Evolutionary conservation across 2,888 invertebrate genomes (phyloP), one percentile per base, ranked within the genome.

Genomic region (Byasa hedistus): DNA sequence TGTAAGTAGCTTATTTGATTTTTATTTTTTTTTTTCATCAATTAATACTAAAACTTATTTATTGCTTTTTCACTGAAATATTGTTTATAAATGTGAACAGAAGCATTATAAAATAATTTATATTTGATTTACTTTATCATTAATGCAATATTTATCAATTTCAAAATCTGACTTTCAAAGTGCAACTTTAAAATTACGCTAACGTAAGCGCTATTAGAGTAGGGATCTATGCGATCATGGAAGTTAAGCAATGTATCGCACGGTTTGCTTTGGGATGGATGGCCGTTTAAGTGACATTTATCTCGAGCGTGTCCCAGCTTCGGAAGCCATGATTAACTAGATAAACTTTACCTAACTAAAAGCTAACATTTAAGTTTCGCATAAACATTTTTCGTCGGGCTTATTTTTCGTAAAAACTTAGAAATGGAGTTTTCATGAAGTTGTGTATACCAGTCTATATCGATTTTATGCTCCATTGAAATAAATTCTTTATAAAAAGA

Each of bases 181-280:
- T 60, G 44, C 27, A 59, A 65, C 24, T 65, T 65, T 44, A 27
- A 44, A 22, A 44, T 17, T n/a, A 27, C 22, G 36, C 23, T 58
- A 24, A 56, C 21, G 44, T 60, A 65, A 59, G 39, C 55, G 32
- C 23, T 39, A 32, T 59, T 55, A 55, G 59, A 59, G 22, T 22
- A 54, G 52, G 57, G 56, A 51, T 65, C 32, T 36, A 57, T 61
- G 32, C 61, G 61, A 66, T 66, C 61, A 22, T 62, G 66, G 57
- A 62, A 66, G 66, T 66, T 58, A 61, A 66, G 66, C 66, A 58
- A 66, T 57, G 61, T 57, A 61, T 61, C 65, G 57, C 65, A 61
- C 61, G 57, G 61, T 66, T 61, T 66, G 54, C 61, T 61, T 66
- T 62, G 27, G 58, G 66, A 66, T 61, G 54, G 66, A 66, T 66